phyloP scores from a whole-genome alignment of 2,888 invertebrate species.

The Andrena trimmerana region DNA sequence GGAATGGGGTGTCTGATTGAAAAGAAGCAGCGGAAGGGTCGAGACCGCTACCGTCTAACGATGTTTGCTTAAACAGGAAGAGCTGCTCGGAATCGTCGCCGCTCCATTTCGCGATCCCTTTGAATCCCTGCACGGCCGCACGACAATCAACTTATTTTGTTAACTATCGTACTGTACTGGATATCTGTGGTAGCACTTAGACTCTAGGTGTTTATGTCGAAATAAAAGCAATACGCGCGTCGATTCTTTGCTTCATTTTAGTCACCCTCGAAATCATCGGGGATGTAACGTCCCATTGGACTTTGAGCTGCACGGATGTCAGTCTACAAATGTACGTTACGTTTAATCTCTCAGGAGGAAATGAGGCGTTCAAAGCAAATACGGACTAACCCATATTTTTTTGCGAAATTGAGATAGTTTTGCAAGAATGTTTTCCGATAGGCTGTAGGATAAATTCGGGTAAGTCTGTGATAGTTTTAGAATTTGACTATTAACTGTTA shows the following conservation, averaged over 20 bases:
- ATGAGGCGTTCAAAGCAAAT: too few relatives aligned
- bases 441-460: too few relatives aligned
- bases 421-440: too few relatives aligned
- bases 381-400: too few relatives aligned
- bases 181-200: slow-evolving; percentile 62
- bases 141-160: slow-evolving; percentile 73
- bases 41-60: neutral
- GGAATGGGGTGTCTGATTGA: neutral
- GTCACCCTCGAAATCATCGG: neutral
- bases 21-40: neutral
- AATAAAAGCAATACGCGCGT: slow-evolving; percentile 61
- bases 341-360: too few relatives aligned
- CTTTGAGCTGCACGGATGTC: too few relatives aligned
- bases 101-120: slow-evolving; percentile 1
- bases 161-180: slow-evolving; percentile 60
- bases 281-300: too few relatives aligned
- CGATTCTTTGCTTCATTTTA: neutral
- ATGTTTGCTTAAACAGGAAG: neutral
- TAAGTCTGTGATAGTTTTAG: too few relatives aligned
- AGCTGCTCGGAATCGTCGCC: neutral
- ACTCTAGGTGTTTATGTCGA: slow-evolving; percentile 65
- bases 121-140: slow-evolving; percentile 45
- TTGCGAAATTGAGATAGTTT: too few relatives aligned
- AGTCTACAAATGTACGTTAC: too few relatives aligned
- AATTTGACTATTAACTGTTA: too few relatives aligned